Evolutionary conservation across 2,888 invertebrate species (phyloP).

Genomic region (Cantharis flavilabris): DNA sequence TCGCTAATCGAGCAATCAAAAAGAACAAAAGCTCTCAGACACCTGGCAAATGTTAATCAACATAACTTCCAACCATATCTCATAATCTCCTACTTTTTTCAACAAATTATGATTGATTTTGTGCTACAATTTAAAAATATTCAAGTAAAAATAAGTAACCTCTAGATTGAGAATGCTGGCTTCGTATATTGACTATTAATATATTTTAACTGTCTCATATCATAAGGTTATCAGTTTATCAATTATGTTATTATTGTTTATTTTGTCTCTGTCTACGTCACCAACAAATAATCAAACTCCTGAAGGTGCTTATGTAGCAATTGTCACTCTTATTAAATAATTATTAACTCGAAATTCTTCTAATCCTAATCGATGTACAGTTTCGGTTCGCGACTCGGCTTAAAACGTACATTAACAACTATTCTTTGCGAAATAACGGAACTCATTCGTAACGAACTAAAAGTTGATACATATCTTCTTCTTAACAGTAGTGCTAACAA

Average conservation of each 20-base stretch:
- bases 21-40: neutral
- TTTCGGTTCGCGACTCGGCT: neutral
- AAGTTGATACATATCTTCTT: neutral
- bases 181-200: slow-evolving; percentile 4
- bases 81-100: neutral
- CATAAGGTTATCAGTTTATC: slow-evolving; percentile 3
- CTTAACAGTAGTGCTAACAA: neutral
- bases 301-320: neutral
- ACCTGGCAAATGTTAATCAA: slow-evolving; percentile 3
- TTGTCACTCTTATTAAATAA: neutral
- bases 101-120: neutral
- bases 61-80: neutral
- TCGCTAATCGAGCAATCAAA: neutral
- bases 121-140: neutral
- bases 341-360: neutral
- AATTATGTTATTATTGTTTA: slow-evolving; percentile 5
- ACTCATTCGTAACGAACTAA: neutral
- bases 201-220: slow-evolving; percentile 4
- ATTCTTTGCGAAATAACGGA: neutral
- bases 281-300: neutral
- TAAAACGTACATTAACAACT: neutral
- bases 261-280: neutral
- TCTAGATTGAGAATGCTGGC: neutral
- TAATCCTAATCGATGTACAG: neutral
- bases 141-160: neutral